Base-by-base conservation (phyloP, 2,888 invertebrate genomes). In the Macaria liturata region DNA sequence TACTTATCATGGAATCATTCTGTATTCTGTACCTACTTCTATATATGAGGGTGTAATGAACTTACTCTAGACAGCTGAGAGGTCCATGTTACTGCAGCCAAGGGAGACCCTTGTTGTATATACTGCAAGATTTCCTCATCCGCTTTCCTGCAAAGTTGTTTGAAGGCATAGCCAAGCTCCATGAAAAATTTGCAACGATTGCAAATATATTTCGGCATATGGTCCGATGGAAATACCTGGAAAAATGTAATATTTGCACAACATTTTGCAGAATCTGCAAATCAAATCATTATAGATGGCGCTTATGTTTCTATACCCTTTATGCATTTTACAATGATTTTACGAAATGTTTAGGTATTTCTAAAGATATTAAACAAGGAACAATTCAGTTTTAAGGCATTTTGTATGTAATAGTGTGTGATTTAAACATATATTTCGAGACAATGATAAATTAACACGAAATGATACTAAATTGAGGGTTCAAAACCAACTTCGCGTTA, bases 151-250 rank as follows among this genome's bases (percentile, higher is more conserved):
- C 96, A 96, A 75, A 96, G 94, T 59, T 95, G 93, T 76, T 96
- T 96, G 71, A 95, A 96, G 54, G 94, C 94, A 84, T 96, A 96
- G 49, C 94, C 94, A 61, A 95, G 89, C 59, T 94, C 94, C 75
- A 96, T 94, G 66, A 95, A 94, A 71, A 93, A 88, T 32, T 94
- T 94, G 71, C 96, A 96, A 44, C 92, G 92, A 43, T 88, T 91
- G 76, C 96, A 96, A 61, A 96, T 95, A 73, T 92, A 94, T 51
- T 93, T 90, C 1, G 96, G 96, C 95, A 96, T 95, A 64, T 94
- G 95, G 81, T 96, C 96, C 46, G 93, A 93, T 59, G 93, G 90
- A 70, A 93, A 94, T 8, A 94, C 92, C 94, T 94, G 80, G 37
- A 70, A 72, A 67, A 55, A 54, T 34, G 49, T 30, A 9, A 4